Conservation (phyloP, 2,797 vertebrate genomes). For the Psittacula derbiana region DNA sequence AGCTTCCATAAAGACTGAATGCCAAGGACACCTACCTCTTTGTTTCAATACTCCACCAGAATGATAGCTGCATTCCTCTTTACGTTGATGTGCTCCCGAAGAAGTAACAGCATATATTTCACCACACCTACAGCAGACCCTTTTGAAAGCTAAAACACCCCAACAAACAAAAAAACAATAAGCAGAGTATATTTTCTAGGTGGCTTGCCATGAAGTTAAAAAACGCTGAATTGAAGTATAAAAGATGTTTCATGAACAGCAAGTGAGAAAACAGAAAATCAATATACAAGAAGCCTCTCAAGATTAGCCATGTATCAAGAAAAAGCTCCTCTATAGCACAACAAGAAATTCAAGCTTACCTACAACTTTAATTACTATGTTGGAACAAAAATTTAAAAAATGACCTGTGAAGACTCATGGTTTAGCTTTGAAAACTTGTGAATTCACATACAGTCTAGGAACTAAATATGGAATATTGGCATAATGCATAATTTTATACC, state of each 20-base stretch:
- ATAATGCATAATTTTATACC: not conserved
- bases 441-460: not conserved
- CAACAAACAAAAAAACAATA: not conserved
- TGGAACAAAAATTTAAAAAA: not conserved
- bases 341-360: not conserved
- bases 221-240: not conserved
- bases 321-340: not conserved
- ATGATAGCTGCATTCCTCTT: conserved; percentile 86
- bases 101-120: conserved; percentile 76
- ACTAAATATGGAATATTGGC: not conserved
- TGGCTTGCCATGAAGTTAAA: not conserved
- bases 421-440: not conserved
- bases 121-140: conserved; percentile 84
- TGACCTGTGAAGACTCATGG: not conserved
- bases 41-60: conserved; percentile 79
- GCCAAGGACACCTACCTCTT: conserved; percentile 69
- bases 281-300: not conserved
- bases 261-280: not conserved
- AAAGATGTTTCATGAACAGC: not conserved
- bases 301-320: not conserved
- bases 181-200: not conserved
- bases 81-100: conserved; percentile 76
- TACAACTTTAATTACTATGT: not conserved
- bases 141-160: conserved; percentile 76
- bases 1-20: not conserved